phyloP scores from a whole-genome alignment of 2,113 vertebrate species.

The Megaptera novaeangliae region DNA sequence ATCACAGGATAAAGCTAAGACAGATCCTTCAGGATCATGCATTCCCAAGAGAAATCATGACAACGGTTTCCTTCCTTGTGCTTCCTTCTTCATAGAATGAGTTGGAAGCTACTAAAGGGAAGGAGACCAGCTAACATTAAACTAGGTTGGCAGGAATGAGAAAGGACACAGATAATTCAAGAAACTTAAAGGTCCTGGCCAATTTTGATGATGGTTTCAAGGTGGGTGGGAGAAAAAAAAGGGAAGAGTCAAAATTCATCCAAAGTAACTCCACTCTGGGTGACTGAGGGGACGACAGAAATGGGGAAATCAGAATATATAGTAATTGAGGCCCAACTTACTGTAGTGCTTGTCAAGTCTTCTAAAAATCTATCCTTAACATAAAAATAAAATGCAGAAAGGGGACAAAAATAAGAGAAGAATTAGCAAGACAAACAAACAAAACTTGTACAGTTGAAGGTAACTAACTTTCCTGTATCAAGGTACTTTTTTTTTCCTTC shows the following conservation, averaged over 20 bases:
- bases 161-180: background rate
- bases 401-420: background rate
- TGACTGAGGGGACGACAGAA: background rate
- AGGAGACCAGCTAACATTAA: background rate
- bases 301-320: background rate
- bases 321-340: background rate
- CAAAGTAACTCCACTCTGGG: background rate
- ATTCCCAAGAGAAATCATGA: background rate
- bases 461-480: background rate
- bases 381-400: background rate
- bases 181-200: background rate
- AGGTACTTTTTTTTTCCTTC: background rate
- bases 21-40: background rate
- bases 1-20: background rate
- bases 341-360: background rate
- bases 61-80: background rate
- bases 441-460: background rate
- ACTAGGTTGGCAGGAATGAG: background rate
- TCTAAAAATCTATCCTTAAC: background rate
- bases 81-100: background rate
- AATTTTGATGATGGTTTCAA: background rate
- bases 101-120: background rate
- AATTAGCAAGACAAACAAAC: background rate
- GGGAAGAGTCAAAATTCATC: background rate
- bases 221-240: background rate